Conservation (phyloP, 2,888 invertebrate species). For the Mechanitis messenoides region DNA sequence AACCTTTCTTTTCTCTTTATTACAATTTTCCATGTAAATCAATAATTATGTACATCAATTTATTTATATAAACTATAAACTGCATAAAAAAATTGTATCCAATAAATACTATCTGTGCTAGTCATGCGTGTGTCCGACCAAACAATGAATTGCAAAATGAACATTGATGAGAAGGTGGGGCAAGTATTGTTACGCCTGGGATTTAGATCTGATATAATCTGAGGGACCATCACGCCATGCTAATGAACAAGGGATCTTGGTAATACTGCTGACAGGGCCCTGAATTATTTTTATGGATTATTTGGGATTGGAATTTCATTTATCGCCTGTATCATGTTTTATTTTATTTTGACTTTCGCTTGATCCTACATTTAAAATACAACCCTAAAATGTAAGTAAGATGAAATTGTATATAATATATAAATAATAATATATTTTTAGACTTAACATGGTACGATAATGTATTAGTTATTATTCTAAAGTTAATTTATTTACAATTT, state of each 20-base stretch:
- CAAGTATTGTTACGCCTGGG: constrained; percentile 57
- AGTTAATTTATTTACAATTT: too few relatives aligned
- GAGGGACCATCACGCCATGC: constrained; percentile 55
- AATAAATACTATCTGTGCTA: background rate
- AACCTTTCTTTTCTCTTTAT: too few relatives aligned
- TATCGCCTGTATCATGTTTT: background rate
- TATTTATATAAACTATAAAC: too few relatives aligned
- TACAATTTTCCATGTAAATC: too few relatives aligned
- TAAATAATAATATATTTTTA: too few relatives aligned
- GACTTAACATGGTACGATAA: too few relatives aligned
- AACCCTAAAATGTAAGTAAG: too few relatives aligned
- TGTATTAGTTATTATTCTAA: too few relatives aligned
- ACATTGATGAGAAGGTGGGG: constrained; percentile 46
- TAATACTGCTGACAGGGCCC: constrained; percentile 31
- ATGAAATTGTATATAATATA: too few relatives aligned
- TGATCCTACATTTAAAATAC: background rate
- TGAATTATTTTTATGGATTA: constrained; percentile 26
- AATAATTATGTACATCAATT: too few relatives aligned
- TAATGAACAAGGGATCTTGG: constrained; percentile 55
- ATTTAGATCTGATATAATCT: constrained; percentile 63
- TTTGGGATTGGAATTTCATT: constrained; percentile 18
- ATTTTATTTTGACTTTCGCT: background rate
- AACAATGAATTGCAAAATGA: constrained; percentile 51
- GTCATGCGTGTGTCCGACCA: constrained; percentile 28
- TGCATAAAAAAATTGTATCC: too few relatives aligned